These are phyloP conservation scores for Episyrphus balteatus DNA, from an alignment of 1,140 invertebrate species.

Conservation along the genomic window DNA sequence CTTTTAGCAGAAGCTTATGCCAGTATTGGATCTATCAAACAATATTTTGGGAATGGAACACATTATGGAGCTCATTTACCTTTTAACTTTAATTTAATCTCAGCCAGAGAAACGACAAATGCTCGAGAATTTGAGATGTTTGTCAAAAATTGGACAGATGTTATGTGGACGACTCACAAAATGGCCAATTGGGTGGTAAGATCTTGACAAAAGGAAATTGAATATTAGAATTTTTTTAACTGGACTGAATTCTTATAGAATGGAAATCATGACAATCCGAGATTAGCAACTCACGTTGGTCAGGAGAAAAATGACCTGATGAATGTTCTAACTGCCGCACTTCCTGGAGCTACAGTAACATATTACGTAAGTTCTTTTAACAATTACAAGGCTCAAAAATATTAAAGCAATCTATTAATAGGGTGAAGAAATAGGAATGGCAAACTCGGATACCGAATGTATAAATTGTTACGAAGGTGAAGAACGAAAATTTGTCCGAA, in stretches of 20 bases:
- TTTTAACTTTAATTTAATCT: constrained; percentile 49
- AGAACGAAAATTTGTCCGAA: constrained; percentile 46
- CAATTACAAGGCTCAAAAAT: background rate
- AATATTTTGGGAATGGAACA: constrained; percentile 48
- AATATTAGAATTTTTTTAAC: background rate
- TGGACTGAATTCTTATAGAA: constrained; percentile 32
- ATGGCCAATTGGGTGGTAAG: constrained; percentile 44
- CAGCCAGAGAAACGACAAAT: constrained; percentile 41
- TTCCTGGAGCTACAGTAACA: constrained; percentile 54
- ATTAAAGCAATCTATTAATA: constrained; percentile 29
- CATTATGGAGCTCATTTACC: constrained; percentile 50
- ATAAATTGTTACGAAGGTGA: constrained; percentile 37
- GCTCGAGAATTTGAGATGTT: constrained; percentile 41
- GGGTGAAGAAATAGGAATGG: constrained; percentile 76
- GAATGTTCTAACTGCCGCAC: constrained; percentile 48
- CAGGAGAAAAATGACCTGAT: constrained; percentile 50
- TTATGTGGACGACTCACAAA: constrained; percentile 39
- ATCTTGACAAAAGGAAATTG: background rate
- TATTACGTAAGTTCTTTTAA: constrained; percentile 50
- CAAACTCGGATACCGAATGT: constrained; percentile 45
- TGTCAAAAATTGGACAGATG: constrained; percentile 45
- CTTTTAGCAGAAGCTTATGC: constrained; percentile 55
- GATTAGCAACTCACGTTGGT: constrained; percentile 53
- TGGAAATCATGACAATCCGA: constrained; percentile 56
- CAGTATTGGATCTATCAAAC: constrained; percentile 41